These are phyloP conservation scores for Trilocha varians DNA, from an alignment of 2,888 invertebrate species.

Conservation along the genomic window DNA sequence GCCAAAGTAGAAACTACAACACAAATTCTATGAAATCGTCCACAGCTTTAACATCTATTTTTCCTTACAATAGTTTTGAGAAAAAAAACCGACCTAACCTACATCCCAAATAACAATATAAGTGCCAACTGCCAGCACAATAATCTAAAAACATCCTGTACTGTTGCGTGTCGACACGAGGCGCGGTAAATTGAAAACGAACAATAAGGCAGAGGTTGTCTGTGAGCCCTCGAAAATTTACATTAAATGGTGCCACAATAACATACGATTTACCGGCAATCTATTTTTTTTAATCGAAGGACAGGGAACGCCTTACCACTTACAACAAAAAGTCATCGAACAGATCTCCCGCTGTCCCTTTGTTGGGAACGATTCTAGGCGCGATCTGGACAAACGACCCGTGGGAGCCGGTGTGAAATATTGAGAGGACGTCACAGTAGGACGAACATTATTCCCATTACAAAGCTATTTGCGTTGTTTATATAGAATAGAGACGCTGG, in stretches of 20 bases:
- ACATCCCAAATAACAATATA: too few relatives aligned
- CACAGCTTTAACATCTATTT: too few relatives aligned
- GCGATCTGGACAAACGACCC: conserved; percentile 63
- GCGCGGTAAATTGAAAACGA: conserved; percentile 58
- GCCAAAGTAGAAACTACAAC: too few relatives aligned
- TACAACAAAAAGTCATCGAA: conserved; percentile 65
- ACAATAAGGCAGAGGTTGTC: conserved; percentile 45
- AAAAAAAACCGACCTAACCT: too few relatives aligned
- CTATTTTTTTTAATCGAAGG: conserved; percentile 55
- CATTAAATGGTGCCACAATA: conserved; percentile 65
- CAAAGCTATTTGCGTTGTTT: conserved; percentile 63
- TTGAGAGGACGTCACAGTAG: conserved; percentile 52
- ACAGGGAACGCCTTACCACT: conserved; percentile 66
- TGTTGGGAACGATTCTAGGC: conserved; percentile 49
- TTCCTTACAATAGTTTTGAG: too few relatives aligned
- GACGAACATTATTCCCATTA: conserved; percentile 58
- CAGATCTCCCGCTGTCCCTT: conserved; percentile 65
- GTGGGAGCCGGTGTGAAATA: conserved; percentile 60
- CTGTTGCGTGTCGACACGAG: conserved; percentile 60
- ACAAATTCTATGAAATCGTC: neutral
- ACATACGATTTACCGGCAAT: conserved; percentile 69
- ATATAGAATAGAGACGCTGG: conserved; percentile 52
- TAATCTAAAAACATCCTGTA: conserved; percentile 35
- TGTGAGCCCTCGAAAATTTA: conserved; percentile 50
- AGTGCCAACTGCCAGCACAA: conserved; percentile 29